These are phyloP conservation scores for Brenthis daphne DNA, from an alignment of 2,888 invertebrate species.

Conservation along the genomic window DNA sequence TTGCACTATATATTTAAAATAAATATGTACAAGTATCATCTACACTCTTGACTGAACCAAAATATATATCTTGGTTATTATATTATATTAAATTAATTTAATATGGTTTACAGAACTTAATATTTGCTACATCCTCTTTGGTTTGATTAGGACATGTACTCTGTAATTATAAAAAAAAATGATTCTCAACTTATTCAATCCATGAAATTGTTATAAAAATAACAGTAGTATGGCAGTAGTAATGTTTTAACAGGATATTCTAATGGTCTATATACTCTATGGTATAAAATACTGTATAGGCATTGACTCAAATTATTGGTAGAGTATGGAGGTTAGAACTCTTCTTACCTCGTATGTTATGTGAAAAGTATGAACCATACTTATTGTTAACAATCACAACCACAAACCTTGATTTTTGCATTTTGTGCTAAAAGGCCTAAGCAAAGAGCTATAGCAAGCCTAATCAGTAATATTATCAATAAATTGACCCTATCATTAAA, in stretches of 20 bases:
- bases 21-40: slow-evolving; percentile 31
- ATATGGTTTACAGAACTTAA: slow-evolving; percentile 1
- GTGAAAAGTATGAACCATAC: slow-evolving; percentile 2
- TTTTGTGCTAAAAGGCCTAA: slow-evolving; percentile 55
- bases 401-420: slow-evolving; percentile 56
- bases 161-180: background rate
- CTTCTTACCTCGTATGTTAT: background rate
- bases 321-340: slow-evolving; percentile 1
- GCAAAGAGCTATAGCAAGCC: slow-evolving; percentile 28
- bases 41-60: slow-evolving; percentile 28
- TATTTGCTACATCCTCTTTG: slow-evolving; percentile 34
- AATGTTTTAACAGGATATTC: too few relatives aligned
- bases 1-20: slow-evolving; percentile 38
- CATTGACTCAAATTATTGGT: background rate
- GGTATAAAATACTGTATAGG: background rate
- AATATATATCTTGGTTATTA: slow-evolving; percentile 13
- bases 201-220: background rate
- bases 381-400: slow-evolving; percentile 62
- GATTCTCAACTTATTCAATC: background rate
- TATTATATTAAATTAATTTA: slow-evolving; percentile 22
- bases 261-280: too few relatives aligned
- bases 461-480: slow-evolving; percentile 41
- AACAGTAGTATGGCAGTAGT: background rate
- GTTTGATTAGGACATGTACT: slow-evolving; percentile 33
- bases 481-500: slow-evolving; percentile 35